Evolutionary conservation across 1,140 invertebrate genomes (phyloP).

Genomic region (Andricus grossulariae): DNA sequence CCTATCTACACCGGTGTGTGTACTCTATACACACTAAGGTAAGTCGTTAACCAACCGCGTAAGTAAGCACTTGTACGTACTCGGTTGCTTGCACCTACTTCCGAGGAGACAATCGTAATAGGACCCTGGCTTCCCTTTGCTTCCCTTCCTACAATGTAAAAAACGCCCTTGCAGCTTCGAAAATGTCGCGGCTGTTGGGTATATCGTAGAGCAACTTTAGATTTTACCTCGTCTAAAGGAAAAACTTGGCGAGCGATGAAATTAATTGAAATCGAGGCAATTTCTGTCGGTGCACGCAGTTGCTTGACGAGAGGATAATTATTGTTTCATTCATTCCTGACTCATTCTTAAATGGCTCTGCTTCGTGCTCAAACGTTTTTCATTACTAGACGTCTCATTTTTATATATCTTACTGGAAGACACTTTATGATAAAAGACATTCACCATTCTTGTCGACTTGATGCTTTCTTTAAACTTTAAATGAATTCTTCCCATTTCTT

Average conservation of each 20-base stretch:
- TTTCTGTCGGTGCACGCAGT: constrained; percentile 13
- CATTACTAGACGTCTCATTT: neutral
- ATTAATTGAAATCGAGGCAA: constrained; percentile 65
- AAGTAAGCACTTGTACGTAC: constrained; percentile 22
- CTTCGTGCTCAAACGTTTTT: neutral
- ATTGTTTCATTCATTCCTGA: constrained; percentile 11
- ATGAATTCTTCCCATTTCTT: neutral
- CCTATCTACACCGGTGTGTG: neutral
- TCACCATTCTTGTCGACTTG: too few relatives aligned
- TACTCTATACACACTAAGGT: constrained; percentile 6
- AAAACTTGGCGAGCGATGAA: constrained; percentile 54
- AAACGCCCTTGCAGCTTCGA: constrained; percentile 14
- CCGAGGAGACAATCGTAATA: constrained; percentile 44
- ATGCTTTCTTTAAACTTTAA: neutral
- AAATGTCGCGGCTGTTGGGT: neutral
- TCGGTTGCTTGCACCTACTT: constrained; percentile 19
- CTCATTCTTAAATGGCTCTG: neutral
- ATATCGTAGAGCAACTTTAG: neutral
- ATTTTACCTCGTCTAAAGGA: constrained; percentile 30
- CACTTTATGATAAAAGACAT: neutral
- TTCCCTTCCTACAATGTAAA: neutral
- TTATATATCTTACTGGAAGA: neutral
- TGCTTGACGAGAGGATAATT: constrained; percentile 20
- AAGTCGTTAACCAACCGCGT: constrained; percentile 25
- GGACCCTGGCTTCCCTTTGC: constrained; percentile 31